Evolutionary conservation across 64 coral and sea anemone species (phyloP), one percentile per base, ranked within the genome.

Genomic region (Acropora yongei): DNA sequence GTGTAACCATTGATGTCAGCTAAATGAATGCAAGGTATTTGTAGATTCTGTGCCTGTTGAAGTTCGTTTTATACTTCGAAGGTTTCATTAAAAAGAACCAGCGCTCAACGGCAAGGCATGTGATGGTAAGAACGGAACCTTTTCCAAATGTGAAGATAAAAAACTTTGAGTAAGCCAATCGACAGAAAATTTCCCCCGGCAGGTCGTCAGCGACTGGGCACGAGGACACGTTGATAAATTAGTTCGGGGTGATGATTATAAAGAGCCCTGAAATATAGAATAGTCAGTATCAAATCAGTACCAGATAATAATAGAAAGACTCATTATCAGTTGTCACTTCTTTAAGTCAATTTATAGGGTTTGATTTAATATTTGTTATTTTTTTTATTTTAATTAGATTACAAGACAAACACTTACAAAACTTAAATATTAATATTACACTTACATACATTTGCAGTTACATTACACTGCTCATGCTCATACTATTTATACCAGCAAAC

Each of bases 191-290:
- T 11, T 78, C 72, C 2, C 86, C 72, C 1, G 49, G 55, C 19
- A 75, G 9, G 9, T 72, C 86, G 6, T 19, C 75, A 17, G 75
- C 48, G 14, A 88, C n/a, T 65, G 71, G 30, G 47, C 60, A 88
- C n/a, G 72, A 76, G 2, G 71, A 76, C 72, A 88, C 12, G 48
- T 57, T 55, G 55, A 88, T 88, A 72, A 88, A 53, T 47, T 88
- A 88, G 86, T 88, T 88, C 0, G 86, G 86, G 20, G 86, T 88
- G 39, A 88, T 18, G 6, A 88, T 58, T 60, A 88, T 75, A 47
- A 88, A 88, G 6, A 88, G 72, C 53, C 86, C 86, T 88, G 41
- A 57, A 84, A 84, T 5, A 63, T 63, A 63, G 14, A 63, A 63
- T 17, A 63, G 58, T 13, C 60, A 63, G 16, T 63, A 13, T 63